These are phyloP conservation scores for Ischnura elegans DNA, from an alignment of 2,888 invertebrate genomes.

Conservation along the genomic window DNA sequence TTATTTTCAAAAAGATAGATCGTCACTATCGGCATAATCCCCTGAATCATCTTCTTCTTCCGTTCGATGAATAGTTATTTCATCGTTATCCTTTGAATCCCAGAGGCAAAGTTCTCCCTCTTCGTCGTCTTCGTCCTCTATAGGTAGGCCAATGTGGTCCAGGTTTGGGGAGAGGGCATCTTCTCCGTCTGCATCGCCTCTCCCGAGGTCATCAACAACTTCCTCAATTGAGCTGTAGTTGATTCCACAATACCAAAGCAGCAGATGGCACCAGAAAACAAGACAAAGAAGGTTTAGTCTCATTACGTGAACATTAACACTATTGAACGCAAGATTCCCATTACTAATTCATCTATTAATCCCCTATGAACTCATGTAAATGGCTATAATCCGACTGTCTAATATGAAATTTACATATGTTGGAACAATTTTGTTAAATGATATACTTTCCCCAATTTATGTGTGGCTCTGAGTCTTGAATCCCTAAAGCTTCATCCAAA, in stretches of 20 bases:
- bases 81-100: constrained; percentile 47
- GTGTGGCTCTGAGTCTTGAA: neutral
- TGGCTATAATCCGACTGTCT: neutral
- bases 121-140: constrained; percentile 58
- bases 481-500: neutral
- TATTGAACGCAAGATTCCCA: neutral
- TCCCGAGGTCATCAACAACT: constrained; percentile 73
- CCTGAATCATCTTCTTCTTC: constrained; percentile 71
- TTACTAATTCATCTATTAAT: neutral
- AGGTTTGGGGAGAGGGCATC: constrained; percentile 85
- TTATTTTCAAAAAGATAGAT: constrained; percentile 71
- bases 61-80: neutral
- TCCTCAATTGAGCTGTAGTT: constrained; percentile 56
- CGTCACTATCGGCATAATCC: constrained; percentile 74
- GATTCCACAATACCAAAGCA: neutral
- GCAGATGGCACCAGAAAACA: neutral
- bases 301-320: neutral
- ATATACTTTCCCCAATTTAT: neutral
- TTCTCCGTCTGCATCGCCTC: constrained; percentile 82
- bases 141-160: constrained; percentile 80
- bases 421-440: neutral
- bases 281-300: neutral
- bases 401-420: neutral
- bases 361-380: neutral
- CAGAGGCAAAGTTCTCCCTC: constrained; percentile 30